A percentile compares a stretch with the other conserved stretches of the same genome.
Conservation (phyloP, 2,113 vertebrate species). For the Lonchura striata region DNA sequence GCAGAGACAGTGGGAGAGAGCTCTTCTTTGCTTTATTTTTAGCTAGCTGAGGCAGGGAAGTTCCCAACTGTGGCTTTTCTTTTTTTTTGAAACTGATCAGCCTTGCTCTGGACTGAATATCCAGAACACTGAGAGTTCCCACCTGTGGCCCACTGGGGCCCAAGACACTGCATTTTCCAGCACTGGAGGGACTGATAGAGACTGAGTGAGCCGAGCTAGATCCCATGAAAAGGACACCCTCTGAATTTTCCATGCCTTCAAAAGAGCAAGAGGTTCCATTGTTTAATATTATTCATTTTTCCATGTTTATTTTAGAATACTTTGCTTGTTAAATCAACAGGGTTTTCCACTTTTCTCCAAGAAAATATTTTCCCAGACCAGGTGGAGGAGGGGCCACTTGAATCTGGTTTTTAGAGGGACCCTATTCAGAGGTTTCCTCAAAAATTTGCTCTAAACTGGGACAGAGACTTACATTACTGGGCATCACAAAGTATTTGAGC, state of each 20-base stretch:
- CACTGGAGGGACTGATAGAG: fast-evolving
- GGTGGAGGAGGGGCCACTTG: background rate
- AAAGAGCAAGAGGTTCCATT: fast-evolving
- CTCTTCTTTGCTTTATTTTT: background rate
- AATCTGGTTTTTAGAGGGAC: background rate
- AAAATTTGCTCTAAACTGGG: background rate
- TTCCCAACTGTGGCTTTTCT: background rate
- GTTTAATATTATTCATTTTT: background rate
- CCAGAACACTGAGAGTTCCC: background rate
- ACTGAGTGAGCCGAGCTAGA: fast-evolving
- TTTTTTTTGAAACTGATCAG: too few species aligned
- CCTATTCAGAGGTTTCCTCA: background rate
- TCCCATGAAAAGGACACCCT: background rate
- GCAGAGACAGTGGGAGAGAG: too few species aligned
- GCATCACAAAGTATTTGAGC: background rate
- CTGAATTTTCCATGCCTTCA: background rate
- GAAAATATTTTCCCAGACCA: background rate
- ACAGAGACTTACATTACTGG: background rate
- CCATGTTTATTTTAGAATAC: background rate
- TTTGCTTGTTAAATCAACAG: too few species aligned
- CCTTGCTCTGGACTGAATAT: background rate
- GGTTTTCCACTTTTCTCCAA: background rate
- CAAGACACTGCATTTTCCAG: background rate
- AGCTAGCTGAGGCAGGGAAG: background rate
- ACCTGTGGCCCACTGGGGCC: background rate